Conservation (phyloP, 2,113 vertebrate species). For the Leuciscus idus region DNA sequence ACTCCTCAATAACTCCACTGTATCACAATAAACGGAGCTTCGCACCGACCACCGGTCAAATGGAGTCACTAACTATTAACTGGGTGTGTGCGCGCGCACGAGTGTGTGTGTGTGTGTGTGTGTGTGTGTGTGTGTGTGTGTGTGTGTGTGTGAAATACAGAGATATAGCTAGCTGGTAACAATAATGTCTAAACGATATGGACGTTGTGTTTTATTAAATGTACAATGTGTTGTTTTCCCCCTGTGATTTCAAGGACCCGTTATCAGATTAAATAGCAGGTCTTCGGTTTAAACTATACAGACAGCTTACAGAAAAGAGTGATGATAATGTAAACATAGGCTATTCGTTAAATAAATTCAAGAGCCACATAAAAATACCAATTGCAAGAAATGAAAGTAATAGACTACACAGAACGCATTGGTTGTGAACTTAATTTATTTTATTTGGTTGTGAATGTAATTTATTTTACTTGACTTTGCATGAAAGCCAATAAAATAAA, state of each 20-base stretch:
- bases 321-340: not conserved
- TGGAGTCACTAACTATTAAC: constrained; percentile 68
- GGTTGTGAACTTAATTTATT: not conserved
- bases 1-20: constrained; percentile 74
- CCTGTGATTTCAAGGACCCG: not conserved
- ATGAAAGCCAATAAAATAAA: constrained; percentile 31
- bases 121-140: not conserved
- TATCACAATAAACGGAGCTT: constrained; percentile 75
- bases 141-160: constrained; percentile 11
- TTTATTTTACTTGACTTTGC: constrained; percentile 25
- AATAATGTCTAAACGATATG: constrained; percentile 8
- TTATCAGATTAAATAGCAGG: constrained; percentile 25
- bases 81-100: constrained; percentile 9
- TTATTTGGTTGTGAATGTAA: not conserved
- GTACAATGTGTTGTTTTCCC: not conserved
- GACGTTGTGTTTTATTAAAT: constrained; percentile 5
- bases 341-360: not conserved
- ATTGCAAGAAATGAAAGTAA: not conserved
- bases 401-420: not conserved
- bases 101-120: constrained; percentile 29
- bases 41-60: constrained; percentile 72
- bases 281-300: not conserved
- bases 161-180: not conserved
- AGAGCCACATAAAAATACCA: not conserved
- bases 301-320: constrained; percentile 18